Evolutionary conservation across 2,113 vertebrate species (phyloP).

Genomic region (Callipepla squamata): DNA sequence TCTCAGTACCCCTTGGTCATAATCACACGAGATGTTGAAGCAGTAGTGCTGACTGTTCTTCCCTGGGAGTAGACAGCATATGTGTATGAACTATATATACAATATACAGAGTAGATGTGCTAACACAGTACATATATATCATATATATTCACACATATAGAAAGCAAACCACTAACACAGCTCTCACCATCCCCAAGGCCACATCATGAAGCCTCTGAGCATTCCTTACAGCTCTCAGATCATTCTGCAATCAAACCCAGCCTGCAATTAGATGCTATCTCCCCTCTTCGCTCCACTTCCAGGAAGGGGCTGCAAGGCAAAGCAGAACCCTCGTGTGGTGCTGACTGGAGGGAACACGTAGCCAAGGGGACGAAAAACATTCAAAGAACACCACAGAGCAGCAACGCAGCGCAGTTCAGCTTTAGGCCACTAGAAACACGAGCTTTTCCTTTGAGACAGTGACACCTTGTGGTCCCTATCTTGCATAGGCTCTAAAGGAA

Average conservation of each 20-base stretch:
- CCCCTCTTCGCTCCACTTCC: neutral
- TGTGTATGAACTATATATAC: neutral
- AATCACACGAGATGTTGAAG: neutral
- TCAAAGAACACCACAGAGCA: neutral
- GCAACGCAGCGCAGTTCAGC: no score
- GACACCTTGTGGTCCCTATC: constrained; percentile 37
- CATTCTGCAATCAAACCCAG: neutral
- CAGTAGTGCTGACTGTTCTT: neutral
- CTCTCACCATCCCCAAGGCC: no score
- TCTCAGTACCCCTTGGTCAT: neutral
- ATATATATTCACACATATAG: no score
- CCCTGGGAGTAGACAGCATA: neutral
- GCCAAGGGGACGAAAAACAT: neutral
- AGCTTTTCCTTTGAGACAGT: neutral
- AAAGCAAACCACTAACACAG: neutral
- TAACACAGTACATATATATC: no score
- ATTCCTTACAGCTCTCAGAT: neutral
- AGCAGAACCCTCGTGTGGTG: neutral
- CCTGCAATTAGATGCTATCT: neutral
- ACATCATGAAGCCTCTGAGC: neutral
- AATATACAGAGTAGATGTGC: no score
- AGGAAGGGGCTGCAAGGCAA: neutral
- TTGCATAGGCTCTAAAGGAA: neutral
- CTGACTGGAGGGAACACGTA: neutral
- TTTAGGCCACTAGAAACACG: neutral